These are phyloP conservation scores for Pseudorhiza aurosa DNA, from an alignment of 30 jellyfish, hydroid and myxozoan genomes.

Conservation along the genomic window DNA sequence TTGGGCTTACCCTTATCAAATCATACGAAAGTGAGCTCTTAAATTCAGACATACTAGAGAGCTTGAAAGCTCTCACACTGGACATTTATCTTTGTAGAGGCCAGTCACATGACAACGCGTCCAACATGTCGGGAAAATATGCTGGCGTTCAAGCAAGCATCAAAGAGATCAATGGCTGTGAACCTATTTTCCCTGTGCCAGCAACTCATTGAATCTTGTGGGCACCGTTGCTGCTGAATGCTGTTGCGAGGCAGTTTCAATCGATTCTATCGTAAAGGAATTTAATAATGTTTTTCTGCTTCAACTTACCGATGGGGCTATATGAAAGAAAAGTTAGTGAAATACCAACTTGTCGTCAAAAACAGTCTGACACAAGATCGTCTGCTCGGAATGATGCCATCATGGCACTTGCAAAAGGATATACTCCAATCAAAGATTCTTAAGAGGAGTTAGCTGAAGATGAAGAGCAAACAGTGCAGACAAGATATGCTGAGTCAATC, in stretches of 20 bases:
- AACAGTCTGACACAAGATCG: conserved; percentile 46
- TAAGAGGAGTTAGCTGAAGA: conserved; percentile 15
- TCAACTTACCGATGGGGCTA: conserved; percentile 53
- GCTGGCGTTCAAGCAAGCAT: conserved; percentile 70
- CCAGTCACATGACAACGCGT: conserved; percentile 76
- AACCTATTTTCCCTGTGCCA: conserved; percentile 59
- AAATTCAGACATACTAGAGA: conserved; percentile 29
- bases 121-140: conserved; percentile 76
- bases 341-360: conserved; percentile 45
- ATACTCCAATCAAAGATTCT: conserved; percentile 17
- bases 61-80: conserved; percentile 38
- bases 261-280: conserved; percentile 22
- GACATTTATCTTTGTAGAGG: conserved; percentile 56
- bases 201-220: conserved; percentile 14
- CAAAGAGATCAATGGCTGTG: conserved; percentile 45
- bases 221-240: conserved; percentile 58
- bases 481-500: conserved; percentile 34
- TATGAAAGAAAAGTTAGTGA: conserved; percentile 26
- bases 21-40: conserved; percentile 55
- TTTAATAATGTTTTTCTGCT: conserved; percentile 40
- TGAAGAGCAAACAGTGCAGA: conserved; percentile 52
- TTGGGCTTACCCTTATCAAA: conserved; percentile 28
- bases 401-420: conserved; percentile 37
- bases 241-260: conserved; percentile 50
- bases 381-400: conserved; percentile 65